Evolutionary conservation across 2,113 vertebrate genomes (phyloP).

Genomic region (Anarhynchus alexandrinus): DNA sequence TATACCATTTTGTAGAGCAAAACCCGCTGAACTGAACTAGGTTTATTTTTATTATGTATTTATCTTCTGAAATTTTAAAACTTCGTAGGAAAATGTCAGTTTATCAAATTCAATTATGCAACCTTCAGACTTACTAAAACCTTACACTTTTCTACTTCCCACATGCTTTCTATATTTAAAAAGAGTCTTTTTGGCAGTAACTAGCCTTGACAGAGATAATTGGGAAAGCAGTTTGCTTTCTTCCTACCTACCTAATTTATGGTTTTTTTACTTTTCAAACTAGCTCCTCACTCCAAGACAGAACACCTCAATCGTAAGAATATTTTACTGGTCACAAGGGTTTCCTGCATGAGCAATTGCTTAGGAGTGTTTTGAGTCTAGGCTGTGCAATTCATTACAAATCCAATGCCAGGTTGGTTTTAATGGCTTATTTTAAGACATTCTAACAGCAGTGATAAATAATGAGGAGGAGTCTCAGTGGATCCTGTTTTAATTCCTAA

Average conservation of each 20-base stretch:
- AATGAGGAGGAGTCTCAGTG: neutral
- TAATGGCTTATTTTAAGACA: neutral
- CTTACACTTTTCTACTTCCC: constrained; percentile 55
- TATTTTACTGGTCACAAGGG: neutral
- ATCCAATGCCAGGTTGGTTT: neutral
- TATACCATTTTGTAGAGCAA: neutral
- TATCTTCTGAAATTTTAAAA: neutral
- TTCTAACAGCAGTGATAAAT: neutral
- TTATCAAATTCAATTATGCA: constrained; percentile 54
- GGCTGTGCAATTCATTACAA: neutral
- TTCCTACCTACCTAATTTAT: neutral
- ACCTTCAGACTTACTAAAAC: constrained; percentile 50
- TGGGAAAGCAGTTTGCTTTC: constrained; percentile 42
- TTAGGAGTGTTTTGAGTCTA: neutral
- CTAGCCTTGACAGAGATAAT: constrained; percentile 56
- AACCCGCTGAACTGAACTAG: neutral
- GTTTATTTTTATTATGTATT: constrained; percentile 17
- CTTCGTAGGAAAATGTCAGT: constrained; percentile 43
- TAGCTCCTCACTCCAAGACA: neutral
- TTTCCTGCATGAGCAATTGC: neutral
- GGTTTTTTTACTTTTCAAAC: neutral
- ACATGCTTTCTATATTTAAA: constrained; percentile 70
- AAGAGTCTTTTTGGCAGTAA: constrained; percentile 19
- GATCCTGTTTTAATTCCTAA: neutral
- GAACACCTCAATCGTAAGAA: neutral